A percentile compares a stretch with the other conserved stretches of the same genome.
Conservation (phyloP, 2,113 vertebrate species). For the Phylloscopus trochilus region DNA sequence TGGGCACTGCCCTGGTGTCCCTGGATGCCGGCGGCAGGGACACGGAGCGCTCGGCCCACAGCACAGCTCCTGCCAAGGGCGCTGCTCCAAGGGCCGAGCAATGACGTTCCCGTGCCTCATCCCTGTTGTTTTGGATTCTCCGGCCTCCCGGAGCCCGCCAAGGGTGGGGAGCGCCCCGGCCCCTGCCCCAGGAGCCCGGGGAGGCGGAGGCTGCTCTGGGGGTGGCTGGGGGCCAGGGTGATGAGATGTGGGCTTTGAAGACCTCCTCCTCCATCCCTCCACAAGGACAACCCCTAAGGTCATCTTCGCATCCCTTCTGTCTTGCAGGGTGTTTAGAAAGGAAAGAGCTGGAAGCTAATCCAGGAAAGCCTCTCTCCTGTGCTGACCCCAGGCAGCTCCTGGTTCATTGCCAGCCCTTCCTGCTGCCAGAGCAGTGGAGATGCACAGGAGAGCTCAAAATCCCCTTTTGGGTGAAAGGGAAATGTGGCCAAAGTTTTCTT, state of each 20-base stretch:
- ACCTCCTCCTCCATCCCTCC: not conserved
- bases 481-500: not conserved
- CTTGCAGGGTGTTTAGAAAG: not conserved
- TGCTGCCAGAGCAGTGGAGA: rapidly evolving
- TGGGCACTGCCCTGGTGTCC: rapidly evolving
- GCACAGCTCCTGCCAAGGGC: not conserved
- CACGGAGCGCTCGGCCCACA: rapidly evolving
- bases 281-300: not conserved
- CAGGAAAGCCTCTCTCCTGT: not conserved
- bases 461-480: not conserved
- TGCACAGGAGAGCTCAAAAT: not conserved
- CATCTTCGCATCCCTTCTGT: not conserved
- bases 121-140: not conserved
- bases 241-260: not conserved
- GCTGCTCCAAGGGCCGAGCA: not conserved
- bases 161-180: not conserved
- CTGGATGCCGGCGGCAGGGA: rapidly evolving
- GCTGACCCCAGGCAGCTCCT: not conserved
- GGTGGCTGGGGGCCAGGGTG: not conserved
- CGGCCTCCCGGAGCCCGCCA: not conserved
- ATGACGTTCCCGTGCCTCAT: not conserved
- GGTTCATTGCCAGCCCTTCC: not conserved
- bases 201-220: rapidly evolving
- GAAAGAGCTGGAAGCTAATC: not conserved
- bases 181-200: not conserved